Percentiles rank a stretch among this genome's conserved stretches.
Evolutionary conservation across 2,797 vertebrate species (phyloP).

Genomic region (Erithacus rubecula): DNA sequence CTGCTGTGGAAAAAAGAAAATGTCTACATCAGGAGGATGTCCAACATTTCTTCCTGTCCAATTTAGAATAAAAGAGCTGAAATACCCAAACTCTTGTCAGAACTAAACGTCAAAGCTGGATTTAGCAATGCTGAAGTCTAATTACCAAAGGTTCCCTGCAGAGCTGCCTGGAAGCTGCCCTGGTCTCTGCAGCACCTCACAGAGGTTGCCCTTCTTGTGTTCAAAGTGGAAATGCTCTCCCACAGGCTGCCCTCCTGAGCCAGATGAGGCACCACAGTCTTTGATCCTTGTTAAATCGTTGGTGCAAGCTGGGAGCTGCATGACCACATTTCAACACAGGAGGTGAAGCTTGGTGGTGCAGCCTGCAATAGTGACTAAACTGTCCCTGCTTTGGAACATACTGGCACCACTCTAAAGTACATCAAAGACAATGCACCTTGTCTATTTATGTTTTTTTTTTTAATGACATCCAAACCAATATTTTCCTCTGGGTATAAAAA

Average conservation of each 20-base stretch:
- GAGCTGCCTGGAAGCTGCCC: neutral
- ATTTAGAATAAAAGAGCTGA: neutral
- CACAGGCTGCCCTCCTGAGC: neutral
- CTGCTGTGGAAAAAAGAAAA: neutral
- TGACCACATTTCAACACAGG: neutral
- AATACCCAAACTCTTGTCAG: neutral
- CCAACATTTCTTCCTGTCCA: neutral
- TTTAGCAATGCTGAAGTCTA: neutral
- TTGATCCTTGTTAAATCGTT: neutral
- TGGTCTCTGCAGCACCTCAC: neutral
- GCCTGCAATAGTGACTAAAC: neutral
- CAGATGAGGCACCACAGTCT: neutral
- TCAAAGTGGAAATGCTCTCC: neutral
- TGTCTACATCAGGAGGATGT: neutral
- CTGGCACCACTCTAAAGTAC: neutral
- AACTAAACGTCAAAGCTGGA: neutral
- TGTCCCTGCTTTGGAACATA: neutral
- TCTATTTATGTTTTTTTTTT: neutral
- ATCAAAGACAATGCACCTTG: neutral
- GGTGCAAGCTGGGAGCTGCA: neutral
- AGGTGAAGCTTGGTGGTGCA: neutral
- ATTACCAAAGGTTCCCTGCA: neutral
- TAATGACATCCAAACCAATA: accelerated
- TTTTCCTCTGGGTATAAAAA: neutral
- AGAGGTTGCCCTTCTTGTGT: neutral